These are phyloP conservation scores for Melanotaenia trifasciata DNA, from an alignment of 2,797 vertebrate genomes.

Conservation along the genomic window DNA sequence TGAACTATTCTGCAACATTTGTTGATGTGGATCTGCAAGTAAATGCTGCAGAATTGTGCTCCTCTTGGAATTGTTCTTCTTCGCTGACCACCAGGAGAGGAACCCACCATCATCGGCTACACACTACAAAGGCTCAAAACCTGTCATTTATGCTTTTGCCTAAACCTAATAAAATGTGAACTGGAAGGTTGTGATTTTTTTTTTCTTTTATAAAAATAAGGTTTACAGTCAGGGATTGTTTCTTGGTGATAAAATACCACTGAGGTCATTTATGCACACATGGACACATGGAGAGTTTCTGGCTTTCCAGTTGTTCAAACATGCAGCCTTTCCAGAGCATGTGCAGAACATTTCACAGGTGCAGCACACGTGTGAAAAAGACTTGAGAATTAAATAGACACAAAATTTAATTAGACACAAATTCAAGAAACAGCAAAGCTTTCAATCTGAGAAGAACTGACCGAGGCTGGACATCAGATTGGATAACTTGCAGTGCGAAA, in stretches of 20 bases:
- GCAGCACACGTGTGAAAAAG: neutral
- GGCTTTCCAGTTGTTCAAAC: neutral
- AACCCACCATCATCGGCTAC: constrained; percentile 62
- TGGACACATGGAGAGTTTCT: neutral
- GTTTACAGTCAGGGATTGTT: neutral
- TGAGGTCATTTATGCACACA: neutral
- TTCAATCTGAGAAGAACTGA: neutral
- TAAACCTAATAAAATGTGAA: neutral
- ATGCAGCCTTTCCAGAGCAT: neutral
- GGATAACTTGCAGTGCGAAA: neutral
- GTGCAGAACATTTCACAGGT: neutral
- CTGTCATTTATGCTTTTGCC: constrained; percentile 12
- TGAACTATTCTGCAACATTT: constrained; percentile 89
- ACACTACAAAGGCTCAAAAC: constrained; percentile 32
- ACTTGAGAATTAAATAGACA: neutral
- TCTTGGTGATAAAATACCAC: neutral
- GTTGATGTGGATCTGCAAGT: constrained; percentile 86
- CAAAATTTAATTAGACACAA: neutral
- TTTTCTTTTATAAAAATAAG: neutral
- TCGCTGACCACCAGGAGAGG: constrained; percentile 71
- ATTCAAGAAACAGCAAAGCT: neutral
- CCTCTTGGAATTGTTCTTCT: constrained; percentile 86
- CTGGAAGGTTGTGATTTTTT: neutral
- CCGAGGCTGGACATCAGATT: neutral
- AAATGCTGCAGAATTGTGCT: constrained; percentile 88